Evolutionary conservation across 2,888 invertebrate genomes (phyloP).

Genomic region (Drosophila antonietae): DNA sequence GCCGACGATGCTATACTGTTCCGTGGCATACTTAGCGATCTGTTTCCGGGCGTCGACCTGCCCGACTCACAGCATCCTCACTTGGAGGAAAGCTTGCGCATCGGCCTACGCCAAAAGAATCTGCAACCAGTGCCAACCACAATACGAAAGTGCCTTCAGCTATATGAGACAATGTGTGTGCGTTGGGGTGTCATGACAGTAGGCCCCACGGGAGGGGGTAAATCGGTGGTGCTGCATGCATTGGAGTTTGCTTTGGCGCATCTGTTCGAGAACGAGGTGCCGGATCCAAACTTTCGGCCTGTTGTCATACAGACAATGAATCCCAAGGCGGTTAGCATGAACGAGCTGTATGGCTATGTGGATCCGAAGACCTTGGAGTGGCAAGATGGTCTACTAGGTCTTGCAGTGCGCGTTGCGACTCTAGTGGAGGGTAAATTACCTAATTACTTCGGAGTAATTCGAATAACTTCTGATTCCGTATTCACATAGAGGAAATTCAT

Average conservation of each 20-base stretch:
- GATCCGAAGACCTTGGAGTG: slow-evolving; percentile 94
- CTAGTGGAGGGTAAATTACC: slow-evolving; percentile 74
- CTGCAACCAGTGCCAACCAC: slow-evolving; percentile 87
- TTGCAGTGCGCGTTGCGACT: slow-evolving; percentile 82
- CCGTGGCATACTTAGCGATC: slow-evolving; percentile 94
- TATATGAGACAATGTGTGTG: slow-evolving; percentile 96
- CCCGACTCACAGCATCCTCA: slow-evolving; percentile 92
- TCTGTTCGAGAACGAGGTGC: slow-evolving; percentile 87
- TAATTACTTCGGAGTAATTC: slow-evolving; percentile 28
- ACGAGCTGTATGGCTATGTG: slow-evolving; percentile 95
- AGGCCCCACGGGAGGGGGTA: slow-evolving; percentile 95
- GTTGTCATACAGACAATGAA: slow-evolving; percentile 93
- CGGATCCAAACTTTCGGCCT: slow-evolving; percentile 88
- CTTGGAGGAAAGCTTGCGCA: slow-evolving; percentile 88
- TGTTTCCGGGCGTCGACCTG: slow-evolving; percentile 93
- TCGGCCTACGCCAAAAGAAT: slow-evolving; percentile 86
- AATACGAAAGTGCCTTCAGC: slow-evolving; percentile 87
- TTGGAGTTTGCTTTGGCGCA: slow-evolving; percentile 89
- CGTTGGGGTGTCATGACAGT: slow-evolving; percentile 97
- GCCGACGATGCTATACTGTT: slow-evolving; percentile 93
- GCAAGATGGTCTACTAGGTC: slow-evolving; percentile 94
- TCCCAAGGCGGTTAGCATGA: slow-evolving; percentile 94
- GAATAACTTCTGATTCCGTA: slow-evolving; percentile 12
- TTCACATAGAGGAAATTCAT: slow-evolving; percentile 87
- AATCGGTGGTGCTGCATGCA: slow-evolving; percentile 91